phyloP scores from a whole-genome alignment of 2,797 vertebrate species.

The Thamnophis elegans region DNA sequence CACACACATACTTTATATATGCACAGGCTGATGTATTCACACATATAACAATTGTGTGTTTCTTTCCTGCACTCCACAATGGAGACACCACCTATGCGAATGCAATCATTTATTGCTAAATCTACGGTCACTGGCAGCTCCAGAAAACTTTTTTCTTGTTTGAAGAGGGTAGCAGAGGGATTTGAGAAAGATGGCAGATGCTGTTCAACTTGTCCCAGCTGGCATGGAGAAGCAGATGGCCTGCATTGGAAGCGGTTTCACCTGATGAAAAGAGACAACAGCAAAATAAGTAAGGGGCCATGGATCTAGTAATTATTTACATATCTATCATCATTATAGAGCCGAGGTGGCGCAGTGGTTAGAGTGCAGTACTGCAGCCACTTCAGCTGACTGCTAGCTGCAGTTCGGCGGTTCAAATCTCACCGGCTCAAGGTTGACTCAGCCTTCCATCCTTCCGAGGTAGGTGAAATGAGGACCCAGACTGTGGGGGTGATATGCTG shows the following conservation, averaged over 20 bases:
- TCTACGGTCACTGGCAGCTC: not conserved
- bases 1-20: not conserved
- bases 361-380: too few relatives aligned
- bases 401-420: too few relatives aligned
- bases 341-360: too few relatives aligned
- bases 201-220: not conserved
- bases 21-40: not conserved
- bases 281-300: not conserved
- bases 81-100: not conserved
- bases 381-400: too few relatives aligned
- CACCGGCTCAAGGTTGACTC: too few relatives aligned
- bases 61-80: not conserved
- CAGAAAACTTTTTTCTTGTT: not conserved
- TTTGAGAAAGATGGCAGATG: not conserved
- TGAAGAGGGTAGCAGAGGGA: not conserved
- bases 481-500: too few relatives aligned
- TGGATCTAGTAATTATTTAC: not conserved
- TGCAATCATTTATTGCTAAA: constrained; percentile 12
- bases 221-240: not conserved
- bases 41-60: not conserved
- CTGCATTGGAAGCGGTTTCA: not conserved
- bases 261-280: not conserved
- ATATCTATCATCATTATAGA: not conserved
- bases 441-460: too few relatives aligned
- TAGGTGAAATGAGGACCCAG: too few relatives aligned